Percentiles rank a stretch among this genome's conserved stretches.
These are phyloP conservation scores for Arizona elegans DNA, from an alignment of 2,113 vertebrate species.

Conservation along the genomic window DNA sequence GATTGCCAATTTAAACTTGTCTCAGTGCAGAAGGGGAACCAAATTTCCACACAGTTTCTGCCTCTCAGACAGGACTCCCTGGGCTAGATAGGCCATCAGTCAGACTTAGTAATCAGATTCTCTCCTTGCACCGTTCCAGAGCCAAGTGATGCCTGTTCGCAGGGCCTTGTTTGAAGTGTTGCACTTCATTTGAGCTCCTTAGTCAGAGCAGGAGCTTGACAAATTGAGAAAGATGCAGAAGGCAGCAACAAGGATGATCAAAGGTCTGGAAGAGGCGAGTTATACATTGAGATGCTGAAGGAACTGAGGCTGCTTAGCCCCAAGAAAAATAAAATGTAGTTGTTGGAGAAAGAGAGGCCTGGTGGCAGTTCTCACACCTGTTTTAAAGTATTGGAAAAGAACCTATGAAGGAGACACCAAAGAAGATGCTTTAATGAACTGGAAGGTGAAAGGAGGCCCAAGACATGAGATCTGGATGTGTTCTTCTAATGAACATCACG, in stretches of 20 bases:
- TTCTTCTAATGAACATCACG: background rate
- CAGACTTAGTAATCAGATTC: background rate
- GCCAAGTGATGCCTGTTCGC: background rate
- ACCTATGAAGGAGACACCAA: background rate
- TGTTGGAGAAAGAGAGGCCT: background rate
- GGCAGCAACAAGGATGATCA: slow-evolving; percentile 19
- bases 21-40: background rate
- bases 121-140: background rate
- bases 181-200: slow-evolving; percentile 9
- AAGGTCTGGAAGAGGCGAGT: slow-evolving; percentile 20
- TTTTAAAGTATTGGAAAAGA: background rate
- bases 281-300: slow-evolving; percentile 2
- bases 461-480: background rate
- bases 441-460: background rate
- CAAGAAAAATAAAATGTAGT: slow-evolving; percentile 15
- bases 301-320: slow-evolving; percentile 17
- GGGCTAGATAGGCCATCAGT: background rate
- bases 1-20: background rate
- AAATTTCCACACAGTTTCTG: background rate
- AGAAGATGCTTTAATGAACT: background rate
- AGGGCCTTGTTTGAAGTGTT: background rate
- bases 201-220: background rate
- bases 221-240: slow-evolving; percentile 2
- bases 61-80: background rate
- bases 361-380: slow-evolving; percentile 17